Evolutionary conservation across 2,113 vertebrate species (phyloP).

Genomic region (Epinephelus moara): DNA sequence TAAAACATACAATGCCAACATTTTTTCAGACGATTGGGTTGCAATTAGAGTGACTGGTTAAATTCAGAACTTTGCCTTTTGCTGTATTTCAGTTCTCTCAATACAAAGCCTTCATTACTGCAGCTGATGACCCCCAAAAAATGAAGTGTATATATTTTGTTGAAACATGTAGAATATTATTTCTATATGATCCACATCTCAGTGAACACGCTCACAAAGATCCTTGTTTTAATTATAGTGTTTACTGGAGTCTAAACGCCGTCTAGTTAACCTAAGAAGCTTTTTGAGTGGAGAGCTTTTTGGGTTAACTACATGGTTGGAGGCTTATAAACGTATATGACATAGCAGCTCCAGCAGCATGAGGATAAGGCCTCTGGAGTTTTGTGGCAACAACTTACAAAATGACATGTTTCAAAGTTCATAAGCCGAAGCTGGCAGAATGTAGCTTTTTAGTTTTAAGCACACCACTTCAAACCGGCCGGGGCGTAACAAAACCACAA

Average conservation of each 20-base stretch:
- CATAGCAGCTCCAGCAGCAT: background rate
- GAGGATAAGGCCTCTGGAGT: conserved; percentile 11
- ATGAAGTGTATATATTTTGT: background rate
- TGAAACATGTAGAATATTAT: background rate
- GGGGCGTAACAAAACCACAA: background rate
- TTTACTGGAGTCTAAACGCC: background rate
- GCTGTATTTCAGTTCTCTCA: background rate
- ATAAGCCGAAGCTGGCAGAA: background rate
- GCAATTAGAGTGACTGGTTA: background rate
- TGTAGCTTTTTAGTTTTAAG: conserved; percentile 6
- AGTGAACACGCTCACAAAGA: background rate
- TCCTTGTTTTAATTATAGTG: background rate
- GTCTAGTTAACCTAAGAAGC: conserved; percentile 1
- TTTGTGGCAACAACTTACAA: conserved; percentile 24
- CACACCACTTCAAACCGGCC: conserved; percentile 5
- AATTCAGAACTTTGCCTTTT: background rate
- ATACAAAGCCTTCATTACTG: background rate
- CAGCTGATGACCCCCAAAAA: background rate
- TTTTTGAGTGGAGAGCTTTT: background rate
- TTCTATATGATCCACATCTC: background rate
- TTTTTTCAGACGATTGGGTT: no score
- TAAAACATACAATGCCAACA: no score
- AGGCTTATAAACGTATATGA: conserved; percentile 3
- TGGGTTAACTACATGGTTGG: background rate
- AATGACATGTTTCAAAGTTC: conserved; percentile 15